Conservation (phyloP, 2,797 vertebrate species). For the Chrysocyon brachyurus region DNA sequence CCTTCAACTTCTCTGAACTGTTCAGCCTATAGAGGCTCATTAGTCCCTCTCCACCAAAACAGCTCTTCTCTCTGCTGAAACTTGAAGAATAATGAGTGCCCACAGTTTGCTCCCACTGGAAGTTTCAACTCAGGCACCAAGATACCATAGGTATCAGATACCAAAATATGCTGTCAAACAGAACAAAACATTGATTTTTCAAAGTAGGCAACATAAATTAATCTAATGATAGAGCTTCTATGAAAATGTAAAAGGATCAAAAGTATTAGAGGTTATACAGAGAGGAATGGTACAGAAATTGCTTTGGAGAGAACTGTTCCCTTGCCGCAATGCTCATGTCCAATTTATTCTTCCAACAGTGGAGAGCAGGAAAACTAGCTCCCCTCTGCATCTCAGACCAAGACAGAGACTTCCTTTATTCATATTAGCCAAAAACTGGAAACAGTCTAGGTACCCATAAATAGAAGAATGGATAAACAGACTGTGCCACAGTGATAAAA, state of each 20-base stretch:
- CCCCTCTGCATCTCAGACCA: background rate
- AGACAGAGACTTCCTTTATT: background rate
- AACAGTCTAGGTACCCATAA: background rate
- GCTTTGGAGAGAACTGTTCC: background rate
- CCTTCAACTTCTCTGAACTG: background rate
- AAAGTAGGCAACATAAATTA: background rate
- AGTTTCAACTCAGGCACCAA: background rate
- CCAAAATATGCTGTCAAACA: background rate
- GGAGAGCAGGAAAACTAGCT: background rate
- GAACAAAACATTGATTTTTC: conserved; percentile 13
- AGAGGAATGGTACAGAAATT: background rate
- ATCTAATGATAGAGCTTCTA: background rate
- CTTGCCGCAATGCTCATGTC: background rate
- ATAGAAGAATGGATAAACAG: background rate
- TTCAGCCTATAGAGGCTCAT: background rate
- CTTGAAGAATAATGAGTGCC: background rate
- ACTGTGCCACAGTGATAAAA: background rate
- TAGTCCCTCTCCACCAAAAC: background rate
- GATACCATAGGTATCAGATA: background rate
- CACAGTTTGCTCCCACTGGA: background rate
- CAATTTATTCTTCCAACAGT: background rate
- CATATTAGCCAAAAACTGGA: background rate
- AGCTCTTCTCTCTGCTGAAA: background rate
- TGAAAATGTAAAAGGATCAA: background rate
- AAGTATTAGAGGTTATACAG: background rate